phyloP scores from a whole-genome alignment of 2,888 invertebrate genomes.

The Morpho achilles region DNA sequence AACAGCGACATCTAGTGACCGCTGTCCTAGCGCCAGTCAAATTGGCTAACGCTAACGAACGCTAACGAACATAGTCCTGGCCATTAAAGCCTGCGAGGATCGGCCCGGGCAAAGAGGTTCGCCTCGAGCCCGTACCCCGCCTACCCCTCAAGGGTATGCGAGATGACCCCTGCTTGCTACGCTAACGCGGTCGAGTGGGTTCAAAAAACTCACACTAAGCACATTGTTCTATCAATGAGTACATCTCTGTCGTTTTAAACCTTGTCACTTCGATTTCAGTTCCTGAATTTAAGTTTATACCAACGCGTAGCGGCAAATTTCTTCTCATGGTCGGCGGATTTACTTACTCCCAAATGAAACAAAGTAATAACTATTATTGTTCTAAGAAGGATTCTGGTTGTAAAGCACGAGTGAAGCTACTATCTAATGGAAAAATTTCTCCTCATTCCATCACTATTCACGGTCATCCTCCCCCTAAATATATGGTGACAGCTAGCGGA shows the following conservation, averaged over 20 bases:
- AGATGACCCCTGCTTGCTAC: too few relatives aligned
- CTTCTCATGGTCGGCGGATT: conserved; percentile 38
- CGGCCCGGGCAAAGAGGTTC: too few relatives aligned
- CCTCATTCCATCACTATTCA: conserved; percentile 16
- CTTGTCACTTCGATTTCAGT: conserved; percentile 19
- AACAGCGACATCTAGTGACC: too few relatives aligned
- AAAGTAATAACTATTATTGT: conserved; percentile 29
- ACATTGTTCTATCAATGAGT: not conserved
- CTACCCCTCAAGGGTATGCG: too few relatives aligned
- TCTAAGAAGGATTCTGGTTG: conserved; percentile 36
- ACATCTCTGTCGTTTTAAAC: not conserved
- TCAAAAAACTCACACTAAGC: too few relatives aligned
- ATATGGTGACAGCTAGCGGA: conserved; percentile 23
- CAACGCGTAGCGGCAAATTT: conserved; percentile 32
- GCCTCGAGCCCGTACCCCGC: too few relatives aligned
- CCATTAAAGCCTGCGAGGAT: too few relatives aligned
- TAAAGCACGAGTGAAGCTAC: conserved; percentile 32
- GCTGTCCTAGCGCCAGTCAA: too few relatives aligned
- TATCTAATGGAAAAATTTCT: conserved; percentile 20
- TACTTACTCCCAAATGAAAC: conserved; percentile 36
- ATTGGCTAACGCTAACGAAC: too few relatives aligned
- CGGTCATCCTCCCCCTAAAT: conserved; percentile 27
- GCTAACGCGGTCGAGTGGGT: too few relatives aligned
- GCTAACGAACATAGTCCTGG: too few relatives aligned
- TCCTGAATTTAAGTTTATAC: conserved; percentile 27